Conservation (phyloP, 2,888 invertebrate genomes). For the Drosophila peninsularis region DNA sequence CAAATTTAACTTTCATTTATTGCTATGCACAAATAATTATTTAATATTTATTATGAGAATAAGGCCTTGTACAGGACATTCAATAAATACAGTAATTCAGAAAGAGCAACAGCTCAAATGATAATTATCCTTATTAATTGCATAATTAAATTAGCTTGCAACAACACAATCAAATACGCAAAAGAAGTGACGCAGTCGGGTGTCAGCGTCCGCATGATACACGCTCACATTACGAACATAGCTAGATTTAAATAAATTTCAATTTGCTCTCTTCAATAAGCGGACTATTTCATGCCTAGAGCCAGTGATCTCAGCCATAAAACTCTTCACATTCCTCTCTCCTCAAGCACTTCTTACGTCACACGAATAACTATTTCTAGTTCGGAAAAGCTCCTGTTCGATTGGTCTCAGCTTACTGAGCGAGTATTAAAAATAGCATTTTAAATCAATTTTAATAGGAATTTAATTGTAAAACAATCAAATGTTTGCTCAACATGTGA, state of each 20-base stretch:
- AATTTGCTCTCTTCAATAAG: too few species aligned
- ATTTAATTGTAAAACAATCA: conserved; percentile 55
- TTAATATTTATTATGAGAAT: conserved; percentile 6
- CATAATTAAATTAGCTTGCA: conserved; percentile 9
- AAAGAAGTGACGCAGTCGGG: background rate
- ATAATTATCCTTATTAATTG: conserved; percentile 14
- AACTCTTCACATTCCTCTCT: too few species aligned
- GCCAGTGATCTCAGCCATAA: too few species aligned
- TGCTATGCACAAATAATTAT: background rate
- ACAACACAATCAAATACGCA: background rate
- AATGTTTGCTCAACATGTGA: conserved; percentile 17
- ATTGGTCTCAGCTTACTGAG: too few species aligned
- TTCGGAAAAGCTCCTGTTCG: too few species aligned
- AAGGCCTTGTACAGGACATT: background rate
- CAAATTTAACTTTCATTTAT: conserved; percentile 17
- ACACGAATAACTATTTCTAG: too few species aligned
- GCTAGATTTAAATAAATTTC: too few species aligned
- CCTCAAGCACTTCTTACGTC: too few species aligned
- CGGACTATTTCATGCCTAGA: too few species aligned
- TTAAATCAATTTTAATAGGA: conserved; percentile 50
- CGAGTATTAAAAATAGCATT: conserved; percentile 7
- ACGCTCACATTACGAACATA: too few species aligned
- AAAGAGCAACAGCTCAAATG: background rate
- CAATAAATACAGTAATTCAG: conserved; percentile 15
- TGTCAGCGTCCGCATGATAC: background rate